These are phyloP conservation scores for Drosophila navojoa DNA, from an alignment of 1,140 invertebrate genomes.

Conservation along the genomic window DNA sequence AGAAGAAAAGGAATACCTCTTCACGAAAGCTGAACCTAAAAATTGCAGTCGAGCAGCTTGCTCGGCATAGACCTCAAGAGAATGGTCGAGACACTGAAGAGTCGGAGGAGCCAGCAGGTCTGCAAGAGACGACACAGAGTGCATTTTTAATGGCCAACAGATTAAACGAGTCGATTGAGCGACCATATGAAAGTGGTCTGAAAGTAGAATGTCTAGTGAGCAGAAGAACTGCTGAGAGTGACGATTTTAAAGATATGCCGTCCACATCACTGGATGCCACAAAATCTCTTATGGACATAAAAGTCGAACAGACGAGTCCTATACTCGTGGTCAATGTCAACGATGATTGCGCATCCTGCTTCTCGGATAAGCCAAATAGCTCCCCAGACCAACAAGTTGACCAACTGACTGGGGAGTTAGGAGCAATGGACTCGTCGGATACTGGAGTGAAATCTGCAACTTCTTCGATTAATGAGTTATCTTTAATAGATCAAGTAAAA, in stretches of 20 bases:
- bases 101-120: not conserved
- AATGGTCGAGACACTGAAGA: conserved; percentile 15
- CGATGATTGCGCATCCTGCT: not conserved
- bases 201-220: not conserved
- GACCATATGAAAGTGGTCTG: not conserved
- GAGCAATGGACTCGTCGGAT: not conserved
- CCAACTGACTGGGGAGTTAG: not conserved
- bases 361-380: not conserved
- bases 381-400: not conserved
- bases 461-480: not conserved
- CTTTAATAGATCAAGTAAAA: conserved; percentile 4
- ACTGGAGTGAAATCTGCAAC: not conserved
- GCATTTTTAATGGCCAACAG: not conserved
- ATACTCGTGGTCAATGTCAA: not conserved
- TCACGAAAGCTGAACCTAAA: conserved; percentile 2
- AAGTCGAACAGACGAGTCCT: conserved; percentile 6
- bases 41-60: conserved; percentile 17
- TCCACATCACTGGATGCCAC: conserved; percentile 9
- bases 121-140: not conserved
- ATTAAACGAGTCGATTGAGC: not conserved
- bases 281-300: conserved; percentile 14
- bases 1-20: conserved; percentile 12
- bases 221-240: not conserved
- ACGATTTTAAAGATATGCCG: conserved; percentile 1
- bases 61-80: conserved; percentile 8